Evolutionary conservation across 2,113 vertebrate species (phyloP).

Genomic region (Asarcornis scutulata): DNA sequence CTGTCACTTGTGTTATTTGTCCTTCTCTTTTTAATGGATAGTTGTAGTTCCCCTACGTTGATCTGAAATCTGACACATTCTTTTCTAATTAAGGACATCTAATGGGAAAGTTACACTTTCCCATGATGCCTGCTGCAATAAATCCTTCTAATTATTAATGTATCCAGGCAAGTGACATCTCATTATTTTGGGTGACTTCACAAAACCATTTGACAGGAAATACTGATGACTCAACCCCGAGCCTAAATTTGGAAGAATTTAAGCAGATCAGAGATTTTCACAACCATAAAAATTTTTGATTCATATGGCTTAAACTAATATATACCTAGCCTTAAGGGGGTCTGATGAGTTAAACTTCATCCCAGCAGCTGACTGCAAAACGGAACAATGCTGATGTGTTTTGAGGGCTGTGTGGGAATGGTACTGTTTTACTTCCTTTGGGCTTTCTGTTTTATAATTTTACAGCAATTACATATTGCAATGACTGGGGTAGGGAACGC

Average conservation of each 20-base stretch:
- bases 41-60: constrained; percentile 18
- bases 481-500: neutral
- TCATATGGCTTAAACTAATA: neutral
- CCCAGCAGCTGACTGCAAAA: neutral
- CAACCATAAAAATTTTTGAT: neutral
- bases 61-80: constrained; percentile 54
- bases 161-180: constrained; percentile 60
- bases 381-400: neutral
- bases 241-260: constrained; percentile 24
- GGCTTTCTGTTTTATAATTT: neutral
- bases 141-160: constrained; percentile 64
- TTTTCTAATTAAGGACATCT: constrained; percentile 64
- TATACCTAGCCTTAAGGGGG: neutral
- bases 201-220: constrained; percentile 63
- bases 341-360: neutral
- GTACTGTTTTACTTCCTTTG: neutral
- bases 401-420: rapidly evolving
- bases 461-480: neutral
- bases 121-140: constrained; percentile 56
- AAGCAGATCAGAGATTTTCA: neutral
- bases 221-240: constrained; percentile 47
- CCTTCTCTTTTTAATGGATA: constrained; percentile 16
- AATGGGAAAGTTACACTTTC: constrained; percentile 63
- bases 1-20: constrained; percentile 43
- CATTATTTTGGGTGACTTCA: constrained; percentile 63